Conservation (phyloP, 2,888 invertebrate genomes). For the Tenthredo amoena region DNA sequence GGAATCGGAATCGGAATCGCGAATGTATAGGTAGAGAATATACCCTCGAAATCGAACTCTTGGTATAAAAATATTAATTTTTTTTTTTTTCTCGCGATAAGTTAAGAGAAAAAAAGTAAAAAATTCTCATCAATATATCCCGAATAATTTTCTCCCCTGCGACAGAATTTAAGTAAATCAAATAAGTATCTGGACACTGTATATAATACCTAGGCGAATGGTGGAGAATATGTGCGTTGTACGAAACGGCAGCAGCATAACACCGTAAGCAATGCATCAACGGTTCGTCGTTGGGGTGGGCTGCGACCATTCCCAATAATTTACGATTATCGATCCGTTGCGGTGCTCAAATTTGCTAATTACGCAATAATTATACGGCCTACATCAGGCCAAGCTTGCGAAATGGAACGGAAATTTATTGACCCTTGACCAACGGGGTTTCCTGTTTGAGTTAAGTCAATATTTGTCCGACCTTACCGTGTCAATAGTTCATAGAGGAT, state of each 20-base stretch:
- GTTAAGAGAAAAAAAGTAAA: neutral
- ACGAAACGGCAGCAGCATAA: constrained; percentile 53
- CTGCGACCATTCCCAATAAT: constrained; percentile 70
- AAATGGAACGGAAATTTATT: constrained; percentile 45
- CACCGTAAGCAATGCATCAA: constrained; percentile 68
- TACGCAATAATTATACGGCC: constrained; percentile 75
- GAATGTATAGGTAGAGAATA: neutral
- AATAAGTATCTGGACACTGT: neutral
- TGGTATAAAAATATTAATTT: neutral
- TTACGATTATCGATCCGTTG: constrained; percentile 69
- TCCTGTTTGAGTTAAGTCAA: constrained; percentile 31
- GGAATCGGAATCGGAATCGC: neutral
- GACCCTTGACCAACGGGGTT: constrained; percentile 16
- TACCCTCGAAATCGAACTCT: neutral
- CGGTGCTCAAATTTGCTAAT: constrained; percentile 75
- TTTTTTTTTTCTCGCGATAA: neutral
- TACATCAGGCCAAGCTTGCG: constrained; percentile 61
- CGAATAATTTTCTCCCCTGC: neutral
- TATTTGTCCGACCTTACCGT: constrained; percentile 33
- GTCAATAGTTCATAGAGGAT: constrained; percentile 61
- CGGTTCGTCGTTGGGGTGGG: neutral
- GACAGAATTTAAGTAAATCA: neutral
- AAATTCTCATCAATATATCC: neutral
- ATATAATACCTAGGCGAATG: neutral
- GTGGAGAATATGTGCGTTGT: neutral